Evolutionary conservation across 2,113 vertebrate species (phyloP).

Genomic region (Rhodinocichla rosea): DNA sequence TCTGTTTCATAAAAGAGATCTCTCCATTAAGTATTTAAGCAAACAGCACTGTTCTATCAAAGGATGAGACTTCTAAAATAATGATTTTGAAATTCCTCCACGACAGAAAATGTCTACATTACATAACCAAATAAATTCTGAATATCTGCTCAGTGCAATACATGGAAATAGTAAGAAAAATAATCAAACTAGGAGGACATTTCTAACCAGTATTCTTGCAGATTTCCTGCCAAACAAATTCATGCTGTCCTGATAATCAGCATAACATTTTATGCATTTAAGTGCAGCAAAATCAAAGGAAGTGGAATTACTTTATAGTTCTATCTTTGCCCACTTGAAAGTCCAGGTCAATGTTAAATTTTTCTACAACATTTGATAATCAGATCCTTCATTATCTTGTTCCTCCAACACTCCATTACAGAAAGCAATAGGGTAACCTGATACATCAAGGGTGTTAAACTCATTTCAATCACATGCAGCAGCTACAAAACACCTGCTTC

Average conservation of each 20-base stretch:
- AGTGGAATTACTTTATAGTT: not conserved
- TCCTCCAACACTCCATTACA: not conserved
- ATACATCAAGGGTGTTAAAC: not conserved
- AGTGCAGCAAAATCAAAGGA: not conserved
- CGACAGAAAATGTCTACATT: not conserved
- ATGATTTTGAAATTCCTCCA: not conserved
- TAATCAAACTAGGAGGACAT: not conserved
- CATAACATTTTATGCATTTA: not conserved
- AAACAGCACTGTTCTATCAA: not conserved
- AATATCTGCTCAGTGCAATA: not conserved
- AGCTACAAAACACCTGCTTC: not conserved
- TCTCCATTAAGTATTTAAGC: slow-evolving; percentile 1
- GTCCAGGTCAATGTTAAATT: not conserved
- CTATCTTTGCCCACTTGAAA: not conserved
- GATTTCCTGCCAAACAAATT: not conserved
- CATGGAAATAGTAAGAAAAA: not conserved
- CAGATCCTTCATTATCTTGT: not conserved
- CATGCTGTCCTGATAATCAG: not conserved
- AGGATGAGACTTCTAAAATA: not conserved
- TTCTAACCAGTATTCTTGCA: not conserved
- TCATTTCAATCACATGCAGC: not conserved
- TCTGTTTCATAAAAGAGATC: not conserved
- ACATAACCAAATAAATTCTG: not conserved
- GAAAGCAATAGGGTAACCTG: not conserved
- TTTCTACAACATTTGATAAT: not conserved